Conservation (phyloP, 2,888 invertebrate species). For the Drosophila prostipennis region DNA sequence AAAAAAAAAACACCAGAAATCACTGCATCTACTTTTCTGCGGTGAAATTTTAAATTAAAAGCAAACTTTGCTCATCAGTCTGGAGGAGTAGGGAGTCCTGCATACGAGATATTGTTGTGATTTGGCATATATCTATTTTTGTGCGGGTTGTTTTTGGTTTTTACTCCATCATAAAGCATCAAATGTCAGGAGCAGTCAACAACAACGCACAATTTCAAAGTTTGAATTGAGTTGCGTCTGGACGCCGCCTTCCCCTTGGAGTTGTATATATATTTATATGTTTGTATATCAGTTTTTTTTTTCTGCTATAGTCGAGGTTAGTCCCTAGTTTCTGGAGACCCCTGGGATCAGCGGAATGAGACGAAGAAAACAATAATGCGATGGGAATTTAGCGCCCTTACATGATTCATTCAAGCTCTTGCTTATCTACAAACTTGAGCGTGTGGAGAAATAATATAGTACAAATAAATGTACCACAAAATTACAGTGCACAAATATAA, state of each 20-base stretch:
- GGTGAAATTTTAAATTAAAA: slow-evolving; percentile 63
- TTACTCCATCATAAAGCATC: slow-evolving; percentile 71
- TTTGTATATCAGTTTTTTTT: slow-evolving; percentile 32
- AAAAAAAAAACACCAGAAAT: neutral
- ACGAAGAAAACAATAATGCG: slow-evolving; percentile 11
- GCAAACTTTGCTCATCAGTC: slow-evolving; percentile 67
- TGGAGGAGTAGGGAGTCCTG: slow-evolving; percentile 7
- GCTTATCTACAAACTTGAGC: neutral
- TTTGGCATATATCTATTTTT: slow-evolving; percentile 48
- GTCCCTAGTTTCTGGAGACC: slow-evolving; percentile 18
- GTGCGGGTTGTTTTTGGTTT: slow-evolving; percentile 45
- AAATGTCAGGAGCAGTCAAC: slow-evolving; percentile 59
- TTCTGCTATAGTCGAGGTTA: slow-evolving; percentile 12
- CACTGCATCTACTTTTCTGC: neutral
- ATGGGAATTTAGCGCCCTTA: slow-evolving; percentile 14
- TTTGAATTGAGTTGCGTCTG: slow-evolving; percentile 74
- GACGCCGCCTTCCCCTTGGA: slow-evolving; percentile 14
- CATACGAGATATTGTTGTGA: slow-evolving; percentile 46
- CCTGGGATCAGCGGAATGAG: slow-evolving; percentile 13
- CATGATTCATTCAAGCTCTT: slow-evolving; percentile 23
- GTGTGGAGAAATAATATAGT: neutral
- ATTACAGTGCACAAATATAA: neutral
- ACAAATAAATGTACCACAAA: slow-evolving; percentile 1
- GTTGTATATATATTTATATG: neutral
- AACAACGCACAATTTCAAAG: slow-evolving; percentile 69